Evolutionary conservation across 64 coral and sea anemone species (phyloP), one percentile per base, ranked within the genome.

Genomic region (Actinia equina): DNA sequence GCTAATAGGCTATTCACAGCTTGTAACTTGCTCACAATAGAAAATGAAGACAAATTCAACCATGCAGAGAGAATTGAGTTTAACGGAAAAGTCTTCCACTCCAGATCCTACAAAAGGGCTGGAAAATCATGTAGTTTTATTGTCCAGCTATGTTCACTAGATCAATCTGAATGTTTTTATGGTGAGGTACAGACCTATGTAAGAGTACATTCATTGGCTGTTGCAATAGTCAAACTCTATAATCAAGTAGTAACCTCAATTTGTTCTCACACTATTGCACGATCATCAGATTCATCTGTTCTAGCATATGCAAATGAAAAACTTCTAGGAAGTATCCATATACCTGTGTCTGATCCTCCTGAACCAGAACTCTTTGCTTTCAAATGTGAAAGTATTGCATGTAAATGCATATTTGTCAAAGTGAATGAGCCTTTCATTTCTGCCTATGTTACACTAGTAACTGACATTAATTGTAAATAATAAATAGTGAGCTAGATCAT

Each of bases 381-480:
- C 3, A 57, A 79, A 6, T 91, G 89, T 86, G 71, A 91, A 77
- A 86, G 61, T 55, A 91, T 91, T 59, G 41, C 86, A 37, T 69
- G 83, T 4, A 91, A 77, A 59, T 91, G 89, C 67, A 85, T 91
- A 42, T 43, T 60, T 51, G 89, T 91, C 57, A 57, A 85, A 78
- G 89, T 44, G 18, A 59, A 80, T 52, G 89, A 86, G 56, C 63
- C 63, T 42, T 30, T 59, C 56, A 71, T 91, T 17, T n/a, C n/a
- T n/a, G n/a, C n/a, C n/a, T n/a, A n/a, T n/a, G n/a, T n/a, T n/a
- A n/a, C n/a, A n/a, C n/a, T 84, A 55, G 76, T 91, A 14, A 91
- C 52, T 59, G 53, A 91, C 44, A 41, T 91, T 11, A 86, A 86
- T 61, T 91, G 89, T 91, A 80, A 65, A 86, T 91, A 86, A 30